Conservation (phyloP, 2,888 invertebrate species). For the Adineta ricciae region DNA sequence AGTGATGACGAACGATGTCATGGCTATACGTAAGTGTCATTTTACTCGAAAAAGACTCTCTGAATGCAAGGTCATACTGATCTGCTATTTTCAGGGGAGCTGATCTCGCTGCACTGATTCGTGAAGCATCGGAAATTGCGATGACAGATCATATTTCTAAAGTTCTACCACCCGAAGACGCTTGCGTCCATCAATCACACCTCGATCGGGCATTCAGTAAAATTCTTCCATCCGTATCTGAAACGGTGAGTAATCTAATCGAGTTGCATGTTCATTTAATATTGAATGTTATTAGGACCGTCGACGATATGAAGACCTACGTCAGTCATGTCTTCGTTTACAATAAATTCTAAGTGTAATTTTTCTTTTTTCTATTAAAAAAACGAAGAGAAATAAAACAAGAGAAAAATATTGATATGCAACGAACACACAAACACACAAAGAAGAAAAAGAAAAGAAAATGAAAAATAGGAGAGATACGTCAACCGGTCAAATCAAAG, state of each 20-base stretch:
- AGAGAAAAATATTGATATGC: not conserved
- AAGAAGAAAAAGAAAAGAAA: not conserved
- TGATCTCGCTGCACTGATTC: constrained; percentile 76
- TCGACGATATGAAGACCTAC: constrained; percentile 13
- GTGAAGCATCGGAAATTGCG: constrained; percentile 72
- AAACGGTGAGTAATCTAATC: constrained; percentile 39
- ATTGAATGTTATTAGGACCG: not conserved
- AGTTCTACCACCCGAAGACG: constrained; percentile 19
- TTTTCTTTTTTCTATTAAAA: not conserved
- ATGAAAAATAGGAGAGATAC: not conserved
- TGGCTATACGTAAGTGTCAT: constrained; percentile 61
- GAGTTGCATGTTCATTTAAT: too few relatives aligned
- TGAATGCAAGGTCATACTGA: not conserved
- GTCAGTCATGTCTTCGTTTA: constrained; percentile 1
- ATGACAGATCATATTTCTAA: constrained; percentile 63
- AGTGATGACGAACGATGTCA: constrained; percentile 58
- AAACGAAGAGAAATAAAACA: not conserved
- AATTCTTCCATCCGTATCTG: constrained; percentile 74
- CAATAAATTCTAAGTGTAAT: not conserved
- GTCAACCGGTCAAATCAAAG: not conserved
- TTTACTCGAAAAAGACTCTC: not conserved
- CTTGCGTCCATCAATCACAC: constrained; percentile 52
- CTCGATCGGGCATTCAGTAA: constrained; percentile 67
- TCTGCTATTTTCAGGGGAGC: constrained; percentile 60
- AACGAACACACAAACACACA: not conserved